Evolutionary conservation across 2,888 invertebrate genomes (phyloP).

Genomic region (Cybosia mesomella): DNA sequence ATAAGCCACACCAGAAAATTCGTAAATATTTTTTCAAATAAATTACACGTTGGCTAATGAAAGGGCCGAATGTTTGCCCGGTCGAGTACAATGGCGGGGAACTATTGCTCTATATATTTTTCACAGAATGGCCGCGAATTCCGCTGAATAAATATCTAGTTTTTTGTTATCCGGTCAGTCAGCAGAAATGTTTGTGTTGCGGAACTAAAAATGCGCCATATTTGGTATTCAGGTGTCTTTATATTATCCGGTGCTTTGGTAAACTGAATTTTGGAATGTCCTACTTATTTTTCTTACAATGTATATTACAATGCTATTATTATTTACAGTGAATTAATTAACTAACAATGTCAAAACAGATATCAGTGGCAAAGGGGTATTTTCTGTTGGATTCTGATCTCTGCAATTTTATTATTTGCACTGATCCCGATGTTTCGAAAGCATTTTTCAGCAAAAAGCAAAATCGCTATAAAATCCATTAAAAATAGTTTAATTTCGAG

Average conservation of each 20-base stretch:
- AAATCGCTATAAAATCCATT: no score
- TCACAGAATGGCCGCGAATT: slow-evolving; percentile 66
- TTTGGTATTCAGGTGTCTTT: slow-evolving; percentile 39
- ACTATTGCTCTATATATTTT: slow-evolving; percentile 68
- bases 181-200: slow-evolving; percentile 31
- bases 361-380: background rate
- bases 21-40: slow-evolving; percentile 61
- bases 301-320: background rate
- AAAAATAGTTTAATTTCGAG: no score
- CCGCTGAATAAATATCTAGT: slow-evolving; percentile 63
- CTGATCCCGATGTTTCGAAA: no score
- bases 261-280: slow-evolving; percentile 18
- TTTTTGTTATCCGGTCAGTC: slow-evolving; percentile 51
- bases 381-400: background rate
- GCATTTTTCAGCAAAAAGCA: no score
- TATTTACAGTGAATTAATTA: background rate
- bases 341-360: no score
- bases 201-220: slow-evolving; percentile 34
- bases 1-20: slow-evolving; percentile 47
- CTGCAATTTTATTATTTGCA: no score
- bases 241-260: slow-evolving; percentile 39
- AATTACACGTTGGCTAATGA: slow-evolving; percentile 64
- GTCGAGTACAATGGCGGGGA: slow-evolving; percentile 43
- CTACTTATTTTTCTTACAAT: background rate
- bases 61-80: slow-evolving; percentile 55